A percentile compares a stretch with the other conserved stretches of the same genome.
These are phyloP conservation scores for Rostratula benghalensis DNA, from an alignment of 2,113 vertebrate genomes.

Conservation along the genomic window DNA sequence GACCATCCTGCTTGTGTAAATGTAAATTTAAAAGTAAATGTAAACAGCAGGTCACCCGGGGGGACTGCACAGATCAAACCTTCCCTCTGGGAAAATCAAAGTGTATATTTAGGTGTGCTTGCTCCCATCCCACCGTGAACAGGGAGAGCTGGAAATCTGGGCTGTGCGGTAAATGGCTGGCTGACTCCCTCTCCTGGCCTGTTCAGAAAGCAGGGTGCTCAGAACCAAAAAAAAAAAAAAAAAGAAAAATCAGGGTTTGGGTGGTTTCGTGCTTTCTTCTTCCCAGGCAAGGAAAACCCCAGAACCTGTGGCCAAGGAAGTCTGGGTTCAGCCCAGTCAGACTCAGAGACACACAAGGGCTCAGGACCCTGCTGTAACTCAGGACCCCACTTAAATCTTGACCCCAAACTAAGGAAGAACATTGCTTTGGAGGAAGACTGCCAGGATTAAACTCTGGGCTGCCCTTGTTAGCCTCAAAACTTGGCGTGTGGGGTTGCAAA, in stretches of 20 bases:
- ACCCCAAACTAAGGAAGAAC: background rate
- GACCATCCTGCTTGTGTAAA: background rate
- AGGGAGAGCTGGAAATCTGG: background rate
- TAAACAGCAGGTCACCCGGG: background rate
- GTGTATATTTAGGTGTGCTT: background rate
- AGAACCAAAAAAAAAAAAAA: too few species aligned
- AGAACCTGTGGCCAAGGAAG: background rate
- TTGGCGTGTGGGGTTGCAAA: background rate
- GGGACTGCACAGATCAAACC: background rate
- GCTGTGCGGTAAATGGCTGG: background rate
- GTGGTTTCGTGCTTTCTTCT: too few species aligned
- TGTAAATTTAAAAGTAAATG: background rate
- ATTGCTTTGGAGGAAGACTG: background rate
- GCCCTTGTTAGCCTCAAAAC: background rate
- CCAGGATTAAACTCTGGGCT: background rate
- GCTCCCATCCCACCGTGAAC: background rate
- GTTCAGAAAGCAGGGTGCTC: background rate
- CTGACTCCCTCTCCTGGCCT: constrained; percentile 53
- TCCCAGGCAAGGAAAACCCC: background rate
- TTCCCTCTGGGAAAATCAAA: background rate
- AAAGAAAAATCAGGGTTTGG: background rate
- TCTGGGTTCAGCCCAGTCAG: background rate
- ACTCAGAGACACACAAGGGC: background rate
- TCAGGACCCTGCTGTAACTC: background rate
- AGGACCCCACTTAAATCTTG: background rate